Evolutionary conservation across 2,797 vertebrate species (phyloP).

Genomic region (Ispidina lecontei): DNA sequence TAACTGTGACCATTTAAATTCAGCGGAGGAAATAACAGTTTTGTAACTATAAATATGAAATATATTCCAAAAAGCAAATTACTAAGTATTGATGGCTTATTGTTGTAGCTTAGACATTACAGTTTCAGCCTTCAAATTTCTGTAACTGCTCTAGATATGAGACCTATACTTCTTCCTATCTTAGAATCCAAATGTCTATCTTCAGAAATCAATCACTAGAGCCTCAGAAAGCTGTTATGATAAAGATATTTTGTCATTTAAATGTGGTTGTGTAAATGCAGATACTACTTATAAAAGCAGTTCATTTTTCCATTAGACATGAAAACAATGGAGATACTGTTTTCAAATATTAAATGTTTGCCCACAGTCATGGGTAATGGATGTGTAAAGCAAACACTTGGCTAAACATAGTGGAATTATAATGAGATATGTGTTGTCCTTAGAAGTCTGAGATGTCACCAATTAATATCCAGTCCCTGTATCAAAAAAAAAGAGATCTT

Average conservation of each 20-base stretch:
- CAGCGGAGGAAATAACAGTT: background rate
- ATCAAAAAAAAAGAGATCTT: background rate
- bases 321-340: background rate
- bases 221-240: background rate
- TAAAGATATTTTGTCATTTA: background rate
- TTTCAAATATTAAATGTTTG: background rate
- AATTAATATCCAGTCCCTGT: background rate
- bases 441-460: background rate
- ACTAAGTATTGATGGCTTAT: background rate
- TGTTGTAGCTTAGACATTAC: background rate
- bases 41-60: conserved; percentile 26
- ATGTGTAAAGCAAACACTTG: background rate
- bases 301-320: background rate
- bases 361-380: background rate
- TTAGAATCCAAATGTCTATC: background rate
- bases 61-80: background rate
- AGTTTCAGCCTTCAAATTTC: background rate
- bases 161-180: background rate
- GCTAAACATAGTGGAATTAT: background rate
- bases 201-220: background rate
- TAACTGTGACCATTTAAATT: background rate
- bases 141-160: background rate
- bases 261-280: background rate
- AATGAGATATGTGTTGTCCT: background rate
- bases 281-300: background rate